phyloP scores from a whole-genome alignment of 2,113 vertebrate genomes.

The Centropus unirufus region DNA sequence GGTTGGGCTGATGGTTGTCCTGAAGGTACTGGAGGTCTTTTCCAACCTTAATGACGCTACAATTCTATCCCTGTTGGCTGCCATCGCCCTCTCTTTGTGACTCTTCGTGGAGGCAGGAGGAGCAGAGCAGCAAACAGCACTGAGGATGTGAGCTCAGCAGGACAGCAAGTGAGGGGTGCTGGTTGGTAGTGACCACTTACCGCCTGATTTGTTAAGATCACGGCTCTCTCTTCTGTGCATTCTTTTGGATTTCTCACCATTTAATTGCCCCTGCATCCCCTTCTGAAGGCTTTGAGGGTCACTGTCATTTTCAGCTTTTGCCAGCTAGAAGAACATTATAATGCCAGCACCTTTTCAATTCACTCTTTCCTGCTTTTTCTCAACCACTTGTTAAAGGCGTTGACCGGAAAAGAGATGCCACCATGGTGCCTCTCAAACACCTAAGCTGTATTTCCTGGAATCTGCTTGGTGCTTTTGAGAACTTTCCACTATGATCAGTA shows the following conservation, averaged over 20 bases:
- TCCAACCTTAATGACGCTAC: too few relatives aligned
- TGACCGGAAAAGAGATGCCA: not conserved
- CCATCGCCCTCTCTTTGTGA: not conserved
- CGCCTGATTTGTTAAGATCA: not conserved
- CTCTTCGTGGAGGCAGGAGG: not conserved
- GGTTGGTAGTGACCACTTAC: not conserved
- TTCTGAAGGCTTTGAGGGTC: not conserved
- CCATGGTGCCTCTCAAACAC: not conserved
- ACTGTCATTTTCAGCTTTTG: not conserved
- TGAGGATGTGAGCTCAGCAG: not conserved
- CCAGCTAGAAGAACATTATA: not conserved
- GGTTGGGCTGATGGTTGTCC: too few relatives aligned
- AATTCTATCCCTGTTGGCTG: not conserved
- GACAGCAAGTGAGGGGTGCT: not conserved
- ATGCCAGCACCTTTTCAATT: not conserved
- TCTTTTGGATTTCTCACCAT: too few relatives aligned
- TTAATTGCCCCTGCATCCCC: not conserved
- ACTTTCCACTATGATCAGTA: not conserved
- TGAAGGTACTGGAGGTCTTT: too few relatives aligned
- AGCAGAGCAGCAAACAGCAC: rapidly evolving
- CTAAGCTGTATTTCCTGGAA: not conserved
- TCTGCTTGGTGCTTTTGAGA: not conserved
- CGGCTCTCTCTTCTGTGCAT: not conserved
- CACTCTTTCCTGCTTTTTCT: not conserved
- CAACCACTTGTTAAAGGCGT: rapidly evolving